A percentile compares a stretch with the other conserved stretches of the same genome.
These are phyloP conservation scores for Leptodactylus fallax DNA, from an alignment of 2,797 vertebrate genomes.

Conservation along the genomic window DNA sequence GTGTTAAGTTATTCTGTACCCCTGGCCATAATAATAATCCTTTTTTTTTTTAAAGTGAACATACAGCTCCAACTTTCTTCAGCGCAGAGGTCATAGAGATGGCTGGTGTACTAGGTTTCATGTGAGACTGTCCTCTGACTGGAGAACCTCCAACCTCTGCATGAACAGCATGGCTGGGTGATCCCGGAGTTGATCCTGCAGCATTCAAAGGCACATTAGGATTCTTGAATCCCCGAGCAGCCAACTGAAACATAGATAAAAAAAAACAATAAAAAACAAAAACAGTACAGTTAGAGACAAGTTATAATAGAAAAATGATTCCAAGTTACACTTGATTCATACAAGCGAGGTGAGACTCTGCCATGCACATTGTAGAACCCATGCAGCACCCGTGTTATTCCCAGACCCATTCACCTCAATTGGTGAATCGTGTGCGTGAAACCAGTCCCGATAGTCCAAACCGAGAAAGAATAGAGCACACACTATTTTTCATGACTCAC, in stretches of 20 bases:
- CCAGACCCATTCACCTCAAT: no score
- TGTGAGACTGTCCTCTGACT: conserved; percentile 72
- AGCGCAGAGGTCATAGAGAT: conserved; percentile 95
- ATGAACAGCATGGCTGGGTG: conserved; percentile 69
- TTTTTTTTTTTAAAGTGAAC: conserved; percentile 68
- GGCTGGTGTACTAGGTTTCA: conserved; percentile 73
- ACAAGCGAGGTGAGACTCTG: no score
- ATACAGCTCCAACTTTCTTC: conserved; percentile 92
- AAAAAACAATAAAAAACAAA: background rate
- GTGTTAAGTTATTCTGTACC: no score
- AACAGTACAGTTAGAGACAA: background rate
- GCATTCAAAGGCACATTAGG: conserved; percentile 70
- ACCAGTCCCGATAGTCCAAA: no score
- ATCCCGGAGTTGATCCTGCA: conserved; percentile 69
- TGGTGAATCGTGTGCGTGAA: no score
- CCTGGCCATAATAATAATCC: no score
- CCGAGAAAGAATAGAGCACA: no score
- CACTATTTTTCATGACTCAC: no score
- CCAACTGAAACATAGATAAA: conserved; percentile 75
- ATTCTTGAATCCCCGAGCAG: conserved; percentile 82
- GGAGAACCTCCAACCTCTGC: conserved; percentile 71
- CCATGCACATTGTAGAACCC: no score
- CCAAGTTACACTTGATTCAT: no score
- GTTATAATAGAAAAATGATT: no score
- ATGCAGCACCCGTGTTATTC: no score